Percentiles rank a stretch among this genome's conserved stretches.
Conservation (phyloP, 2,113 vertebrate genomes). For the Sisor rabdophorus region DNA sequence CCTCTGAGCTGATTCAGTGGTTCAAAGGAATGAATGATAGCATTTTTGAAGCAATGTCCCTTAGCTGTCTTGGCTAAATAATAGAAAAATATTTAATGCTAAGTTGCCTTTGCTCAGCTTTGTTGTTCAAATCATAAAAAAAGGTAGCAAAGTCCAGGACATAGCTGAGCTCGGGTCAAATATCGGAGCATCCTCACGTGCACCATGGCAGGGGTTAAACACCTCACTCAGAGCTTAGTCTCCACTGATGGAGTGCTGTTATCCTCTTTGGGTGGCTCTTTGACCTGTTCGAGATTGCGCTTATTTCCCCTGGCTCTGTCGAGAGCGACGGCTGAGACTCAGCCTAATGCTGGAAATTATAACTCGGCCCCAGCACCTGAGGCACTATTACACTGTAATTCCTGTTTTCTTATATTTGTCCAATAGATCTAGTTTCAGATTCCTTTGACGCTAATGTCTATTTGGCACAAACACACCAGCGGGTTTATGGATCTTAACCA, state of each 20-base stretch:
- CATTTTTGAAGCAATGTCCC: conserved; percentile 58
- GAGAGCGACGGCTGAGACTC: conserved; percentile 56
- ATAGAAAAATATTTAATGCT: conserved; percentile 32
- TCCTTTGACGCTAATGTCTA: conserved; percentile 66
- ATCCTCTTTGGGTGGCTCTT: conserved; percentile 65
- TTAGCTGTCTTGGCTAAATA: conserved; percentile 44
- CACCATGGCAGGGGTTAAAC: conserved; percentile 65
- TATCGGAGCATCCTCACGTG: conserved; percentile 42
- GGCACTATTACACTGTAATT: conserved; percentile 53
- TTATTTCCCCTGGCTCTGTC: conserved; percentile 71
- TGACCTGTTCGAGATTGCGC: conserved; percentile 71
- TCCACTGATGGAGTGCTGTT: conserved; percentile 67
- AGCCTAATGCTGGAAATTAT: conserved; percentile 62
- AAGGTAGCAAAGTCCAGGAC: background rate
- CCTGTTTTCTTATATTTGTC: conserved; percentile 61
- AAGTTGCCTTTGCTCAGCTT: background rate
- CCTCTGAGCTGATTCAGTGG: conserved; percentile 49
- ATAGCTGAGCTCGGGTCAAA: conserved; percentile 38
- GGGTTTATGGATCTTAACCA: conserved; percentile 62
- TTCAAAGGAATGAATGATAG: conserved; percentile 61
- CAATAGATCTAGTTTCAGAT: conserved; percentile 64
- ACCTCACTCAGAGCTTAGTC: conserved; percentile 47
- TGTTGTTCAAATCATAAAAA: conserved; percentile 5
- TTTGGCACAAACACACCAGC: conserved; percentile 58
- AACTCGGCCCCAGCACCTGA: conserved; percentile 60